Evolutionary conservation across 1,140 invertebrate species (phyloP), one percentile per base, ranked within the genome.

Genomic region (Drosophila setifemur): DNA sequence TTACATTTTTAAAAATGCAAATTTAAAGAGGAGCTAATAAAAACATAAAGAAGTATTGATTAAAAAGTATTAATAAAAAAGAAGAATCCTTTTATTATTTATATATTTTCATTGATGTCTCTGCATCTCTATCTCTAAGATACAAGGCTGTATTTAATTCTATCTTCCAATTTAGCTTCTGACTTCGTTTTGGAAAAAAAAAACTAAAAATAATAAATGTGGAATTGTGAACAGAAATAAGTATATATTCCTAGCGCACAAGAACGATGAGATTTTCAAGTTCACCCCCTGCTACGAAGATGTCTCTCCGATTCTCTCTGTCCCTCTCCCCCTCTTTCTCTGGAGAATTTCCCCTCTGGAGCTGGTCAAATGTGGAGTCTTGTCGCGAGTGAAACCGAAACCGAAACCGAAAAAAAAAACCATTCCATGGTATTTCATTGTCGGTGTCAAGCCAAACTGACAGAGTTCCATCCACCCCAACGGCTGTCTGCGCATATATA

Each of bases 241-340:
- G 57, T 67, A n/a, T 23, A 23, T 23, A 2, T 1, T 1, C 6
- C 64, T 60, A 16, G 25, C 75, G 66, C 49, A 67, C 54, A 75
- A 8, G 12, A 16, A 61, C 47, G 54, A 63, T 28, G 8, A 52
- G 52, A 71, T 79, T 86, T 85, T 85, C 79, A 85, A 85, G 79
- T 86, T 86, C 81, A 85, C 79, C 79, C 81, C 79, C 79, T 47
- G 81, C 79, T 75, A 67, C 21, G 79, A 43, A 25, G n/a, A n/a
- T n/a, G n/a, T n/a, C n/a, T n/a, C n/a, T 28, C 8, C 14, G 18
- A 2, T 47, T 28, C 12, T 21, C 23, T 19, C 33, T n/a, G n/a
- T n/a, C 33, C 48, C 23, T 19, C 47, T 12, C 11, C 21, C 28
- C 12, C 14, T 33, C 11, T 31, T 19, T 19, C 33, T 18, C 5